Base-by-base conservation (phyloP, 2,888 invertebrate genomes). In the Mimachlamys varia region DNA sequence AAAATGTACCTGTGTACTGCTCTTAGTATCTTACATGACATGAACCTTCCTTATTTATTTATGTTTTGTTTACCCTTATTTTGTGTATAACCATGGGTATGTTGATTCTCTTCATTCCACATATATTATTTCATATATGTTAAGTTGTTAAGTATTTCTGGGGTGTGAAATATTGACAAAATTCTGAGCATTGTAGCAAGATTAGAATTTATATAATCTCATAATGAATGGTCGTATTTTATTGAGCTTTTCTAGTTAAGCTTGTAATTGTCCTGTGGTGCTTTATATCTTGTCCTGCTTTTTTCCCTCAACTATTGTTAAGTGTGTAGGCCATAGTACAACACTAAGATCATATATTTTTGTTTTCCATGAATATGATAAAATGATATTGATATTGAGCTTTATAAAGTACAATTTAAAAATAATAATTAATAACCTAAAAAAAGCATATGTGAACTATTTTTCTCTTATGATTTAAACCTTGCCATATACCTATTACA, bases 11-110 rank as follows among this genome's bases (percentile, higher is more conserved):
- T 27, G 27, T 33, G 76, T 33, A 76, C 76, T 33, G 76, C 76
- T 76, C 4, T 62, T 10, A n/a, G n/a, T 62, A 33, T 62, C 22
- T 62, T 22, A n/a, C 62, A 76, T 76, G 76, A 76, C 76, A 27
- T 76, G 62, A 62, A 62, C 62, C 62, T 44, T 44, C 44, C n/a
- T 62, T 76, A 76, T 76, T 76, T 76, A 76, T 76, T 76, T 76
- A 27, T 76, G 76, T 33, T 76, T 76, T 76, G 76, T 76, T 76
- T 0, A 76, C 76, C 62, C 53, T 44, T 53, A 53, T 53, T 19
- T 22, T 76, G 76, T 76, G 33, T 76, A 76, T 76, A 76, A 0
- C 76, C 76, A 2, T 33, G 27, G 76, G 76, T 76, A 4, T 33
- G 76, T 76, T 76, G 33, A 76, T 76, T 27, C 62, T 62, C 33